These are phyloP conservation scores for Copidosoma aretas DNA, from an alignment of 2,888 invertebrate species.

Conservation along the genomic window DNA sequence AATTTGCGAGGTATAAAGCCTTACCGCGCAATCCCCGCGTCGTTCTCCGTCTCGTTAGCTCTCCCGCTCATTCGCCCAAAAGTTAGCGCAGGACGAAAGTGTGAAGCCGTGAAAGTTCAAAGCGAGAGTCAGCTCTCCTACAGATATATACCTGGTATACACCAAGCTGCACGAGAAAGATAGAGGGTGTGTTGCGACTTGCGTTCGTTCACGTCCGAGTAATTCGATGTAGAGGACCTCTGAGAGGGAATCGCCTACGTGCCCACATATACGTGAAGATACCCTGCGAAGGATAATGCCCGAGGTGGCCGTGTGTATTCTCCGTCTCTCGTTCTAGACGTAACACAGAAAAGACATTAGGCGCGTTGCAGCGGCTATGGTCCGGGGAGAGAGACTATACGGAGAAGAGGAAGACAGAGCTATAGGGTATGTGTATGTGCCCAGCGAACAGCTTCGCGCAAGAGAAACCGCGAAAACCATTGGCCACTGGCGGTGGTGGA, in stretches of 20 bases:
- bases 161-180: not conserved
- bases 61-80: conserved; percentile 10
- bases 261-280: conserved; percentile 23
- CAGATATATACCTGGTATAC: too few species aligned
- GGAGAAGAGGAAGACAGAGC: conserved; percentile 39
- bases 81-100: conserved; percentile 36
- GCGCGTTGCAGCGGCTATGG: conserved; percentile 45
- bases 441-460: conserved; percentile 23
- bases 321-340: conserved; percentile 50
- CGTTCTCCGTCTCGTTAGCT: not conserved
- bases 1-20: not conserved
- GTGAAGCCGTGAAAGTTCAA: conserved; percentile 39
- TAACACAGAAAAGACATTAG: conserved; percentile 63
- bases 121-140: conserved; percentile 16
- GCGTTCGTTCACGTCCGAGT: conserved; percentile 45
- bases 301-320: conserved; percentile 44
- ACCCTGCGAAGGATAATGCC: conserved; percentile 57
- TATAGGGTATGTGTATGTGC: conserved; percentile 1
- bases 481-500: conserved; percentile 45
- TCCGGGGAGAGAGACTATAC: conserved; percentile 39
- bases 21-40: not conserved
- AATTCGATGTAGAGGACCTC: conserved; percentile 46
- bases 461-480: conserved; percentile 52
- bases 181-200: conserved; percentile 13
- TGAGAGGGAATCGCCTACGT: conserved; percentile 16